Evolutionary conservation across 2,113 vertebrate species (phyloP).

Genomic region (Struthidea cinerea): DNA sequence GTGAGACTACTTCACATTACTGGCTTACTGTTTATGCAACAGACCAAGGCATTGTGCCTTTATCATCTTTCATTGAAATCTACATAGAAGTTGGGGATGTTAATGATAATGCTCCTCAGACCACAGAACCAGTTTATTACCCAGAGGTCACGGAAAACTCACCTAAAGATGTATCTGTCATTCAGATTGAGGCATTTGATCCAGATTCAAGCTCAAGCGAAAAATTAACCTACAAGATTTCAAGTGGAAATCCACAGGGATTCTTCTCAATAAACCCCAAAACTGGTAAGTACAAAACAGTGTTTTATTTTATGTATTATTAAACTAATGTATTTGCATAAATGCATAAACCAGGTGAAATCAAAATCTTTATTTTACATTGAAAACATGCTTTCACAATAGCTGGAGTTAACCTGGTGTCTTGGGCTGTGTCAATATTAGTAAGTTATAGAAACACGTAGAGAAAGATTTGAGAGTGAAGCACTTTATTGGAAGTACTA

Average conservation of each 20-base stretch:
- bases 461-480: not conserved
- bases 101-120: slow-evolving; percentile 95
- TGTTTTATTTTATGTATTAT: not conserved
- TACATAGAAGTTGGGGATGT: slow-evolving; percentile 93
- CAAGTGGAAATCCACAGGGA: slow-evolving; percentile 97
- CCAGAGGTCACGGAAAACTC: slow-evolving; percentile 93
- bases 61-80: slow-evolving; percentile 89
- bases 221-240: slow-evolving; percentile 89
- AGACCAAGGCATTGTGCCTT: slow-evolving; percentile 87
- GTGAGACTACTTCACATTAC: slow-evolving; percentile 88
- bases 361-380: not conserved
- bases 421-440: not conserved
- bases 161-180: slow-evolving; percentile 90
- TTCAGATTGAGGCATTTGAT: slow-evolving; percentile 91
- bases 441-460: not conserved
- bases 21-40: slow-evolving; percentile 96
- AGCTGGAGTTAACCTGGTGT: not conserved
- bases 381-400: not conserved
- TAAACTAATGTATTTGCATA: not conserved
- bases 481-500: not conserved
- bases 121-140: slow-evolving; percentile 92
- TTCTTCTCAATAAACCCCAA: slow-evolving; percentile 89
- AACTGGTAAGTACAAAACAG: slow-evolving; percentile 80
- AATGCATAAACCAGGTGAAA: not conserved
- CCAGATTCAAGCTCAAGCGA: slow-evolving; percentile 88